Evolutionary conservation across 2,888 invertebrate genomes (phyloP).

Genomic region (Periphyllus acericola): DNA sequence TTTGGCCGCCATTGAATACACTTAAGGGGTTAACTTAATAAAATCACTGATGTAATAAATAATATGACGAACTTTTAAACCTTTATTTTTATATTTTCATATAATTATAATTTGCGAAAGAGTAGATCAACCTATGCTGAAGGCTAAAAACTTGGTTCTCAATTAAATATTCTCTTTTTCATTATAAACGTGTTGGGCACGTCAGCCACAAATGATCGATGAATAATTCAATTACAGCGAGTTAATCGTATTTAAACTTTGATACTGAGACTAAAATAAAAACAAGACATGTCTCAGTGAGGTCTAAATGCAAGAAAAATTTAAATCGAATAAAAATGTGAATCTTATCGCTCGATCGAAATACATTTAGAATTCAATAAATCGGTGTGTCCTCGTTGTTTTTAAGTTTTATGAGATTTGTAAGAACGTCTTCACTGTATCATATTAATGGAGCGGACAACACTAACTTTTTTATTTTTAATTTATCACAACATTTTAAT

Average conservation of each 20-base stretch:
- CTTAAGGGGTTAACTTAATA: slow-evolving; percentile 62
- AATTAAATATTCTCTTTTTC: slow-evolving; percentile 44
- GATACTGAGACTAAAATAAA: slow-evolving; percentile 21
- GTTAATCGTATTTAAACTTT: slow-evolving; percentile 44
- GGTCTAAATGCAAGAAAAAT: neutral
- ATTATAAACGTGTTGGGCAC: slow-evolving; percentile 22
- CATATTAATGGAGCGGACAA: no score
- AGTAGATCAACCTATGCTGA: slow-evolving; percentile 19
- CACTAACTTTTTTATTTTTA: neutral
- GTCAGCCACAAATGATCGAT: slow-evolving; percentile 37
- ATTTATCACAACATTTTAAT: no score
- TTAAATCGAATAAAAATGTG: neutral
- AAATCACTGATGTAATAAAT: slow-evolving; percentile 60
- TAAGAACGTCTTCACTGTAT: no score
- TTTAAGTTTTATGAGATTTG: no score
- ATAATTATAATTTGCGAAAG: slow-evolving; percentile 43
- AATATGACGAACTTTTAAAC: slow-evolving; percentile 49
- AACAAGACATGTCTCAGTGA: slow-evolving; percentile 7
- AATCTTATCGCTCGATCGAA: neutral
- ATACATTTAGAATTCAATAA: neutral
- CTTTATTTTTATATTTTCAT: slow-evolving; percentile 42
- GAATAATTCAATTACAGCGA: slow-evolving; percentile 9
- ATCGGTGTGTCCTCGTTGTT: neutral
- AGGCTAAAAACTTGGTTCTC: slow-evolving; percentile 30
- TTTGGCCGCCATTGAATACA: slow-evolving; percentile 61